Base-by-base conservation (phyloP, 2,113 vertebrate genomes). In the Colaptes auratus region DNA sequence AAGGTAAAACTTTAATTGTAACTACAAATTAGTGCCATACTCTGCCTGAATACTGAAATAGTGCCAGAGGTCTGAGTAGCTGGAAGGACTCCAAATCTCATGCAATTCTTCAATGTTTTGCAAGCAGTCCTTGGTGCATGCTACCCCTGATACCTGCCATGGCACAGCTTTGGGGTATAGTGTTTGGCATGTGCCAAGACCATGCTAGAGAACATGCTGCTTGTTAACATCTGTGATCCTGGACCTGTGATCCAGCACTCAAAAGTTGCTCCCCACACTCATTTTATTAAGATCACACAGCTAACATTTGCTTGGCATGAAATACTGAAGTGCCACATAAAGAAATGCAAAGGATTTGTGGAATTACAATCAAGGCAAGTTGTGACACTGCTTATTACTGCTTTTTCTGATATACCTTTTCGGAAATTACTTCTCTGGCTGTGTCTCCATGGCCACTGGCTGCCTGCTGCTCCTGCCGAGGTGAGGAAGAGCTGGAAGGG, bases 391-490 rank as follows among this genome's bases (percentile, higher is more conserved):
- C 33, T 21, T 42, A 28, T 42, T 39, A 48, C 1, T 5, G 25
- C 64, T 66, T 19, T 15, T 58, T 24, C 23, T 1, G 7, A 36
- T 1, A 8, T 94, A 97, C 97, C 96, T 96, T 95, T 80, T 42
- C 71, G 33, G 84, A 89, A 16, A 95, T 10, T 53, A 8, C 64
- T 35, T 86, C 83, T 39, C 20, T 7, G 10, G 63, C 24, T 1
- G 4, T 5, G 11, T 50, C 28, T 13, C 33, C 64, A 1, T 0
- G 10, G 48, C 6, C 59, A 18, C 4, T 1, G 6, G 36, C 3
- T 4, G n/a, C n/a, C 63, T 1, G 16, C 46, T 36, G 84, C n/a
- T 63, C 33, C 58, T n/a, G 73, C 31, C 5, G 94, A 20, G 61
- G 35, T 5, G 44, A 39, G 23, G 35, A 4, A 66, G 61, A 8